Conservation (phyloP, 2,797 vertebrate genomes). For the Tachyglossus aculeatus region DNA sequence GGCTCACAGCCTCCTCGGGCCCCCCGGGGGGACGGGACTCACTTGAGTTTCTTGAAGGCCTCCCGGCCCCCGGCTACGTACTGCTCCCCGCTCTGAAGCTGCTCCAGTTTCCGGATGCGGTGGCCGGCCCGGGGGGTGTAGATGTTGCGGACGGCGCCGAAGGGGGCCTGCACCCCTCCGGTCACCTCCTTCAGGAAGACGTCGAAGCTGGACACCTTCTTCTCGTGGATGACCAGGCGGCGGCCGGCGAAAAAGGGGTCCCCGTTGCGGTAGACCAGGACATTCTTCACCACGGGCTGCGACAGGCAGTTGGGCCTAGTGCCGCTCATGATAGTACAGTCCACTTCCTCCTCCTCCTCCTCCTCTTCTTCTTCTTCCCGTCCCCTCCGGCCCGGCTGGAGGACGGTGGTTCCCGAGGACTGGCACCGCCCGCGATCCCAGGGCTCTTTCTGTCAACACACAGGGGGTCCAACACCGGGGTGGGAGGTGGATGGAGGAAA, state of each 20-base stretch:
- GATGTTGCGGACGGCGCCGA: conserved; percentile 93
- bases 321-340: conserved; percentile 66
- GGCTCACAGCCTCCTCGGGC: no score
- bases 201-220: conserved; percentile 89
- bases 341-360: neutral
- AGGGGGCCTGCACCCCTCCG: conserved; percentile 87
- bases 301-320: conserved; percentile 81
- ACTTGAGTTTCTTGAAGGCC: conserved; percentile 94
- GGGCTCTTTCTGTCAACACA: neutral
- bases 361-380: neutral
- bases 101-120: conserved; percentile 85
- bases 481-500: no score
- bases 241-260: conserved; percentile 91
- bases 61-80: conserved; percentile 95
- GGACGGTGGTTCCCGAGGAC: no score
- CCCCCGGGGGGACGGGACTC: conserved; percentile 65
- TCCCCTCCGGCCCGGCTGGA: no score
- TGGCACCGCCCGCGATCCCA: neutral
- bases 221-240: conserved; percentile 90
- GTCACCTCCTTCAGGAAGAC: conserved; percentile 92
- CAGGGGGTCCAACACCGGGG: no score
- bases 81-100: conserved; percentile 88
- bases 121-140: conserved; percentile 91
- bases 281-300: conserved; percentile 91
- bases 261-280: conserved; percentile 92